Evolutionary conservation across 1,140 invertebrate species (phyloP).

Genomic region (Drosophila bipectinata): DNA sequence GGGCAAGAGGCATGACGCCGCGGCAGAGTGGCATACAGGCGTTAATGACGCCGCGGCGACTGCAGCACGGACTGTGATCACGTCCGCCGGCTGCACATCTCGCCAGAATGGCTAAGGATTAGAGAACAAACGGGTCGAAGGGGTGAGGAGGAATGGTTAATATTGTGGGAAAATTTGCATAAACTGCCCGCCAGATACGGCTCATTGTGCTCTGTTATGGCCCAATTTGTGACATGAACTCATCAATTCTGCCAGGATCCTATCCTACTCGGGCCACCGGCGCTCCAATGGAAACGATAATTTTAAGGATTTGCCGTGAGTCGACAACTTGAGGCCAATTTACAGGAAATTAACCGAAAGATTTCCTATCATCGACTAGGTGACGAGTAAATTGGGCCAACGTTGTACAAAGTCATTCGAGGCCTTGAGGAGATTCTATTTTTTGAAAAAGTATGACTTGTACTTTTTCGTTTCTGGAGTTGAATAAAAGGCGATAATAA

Average conservation of each 20-base stretch:
- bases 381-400: constrained; percentile 38
- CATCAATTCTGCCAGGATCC: constrained; percentile 40
- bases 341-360: constrained; percentile 56
- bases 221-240: constrained; percentile 37
- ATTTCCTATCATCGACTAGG: constrained; percentile 47
- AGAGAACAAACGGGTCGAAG: constrained; percentile 12
- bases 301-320: constrained; percentile 52
- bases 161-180: constrained; percentile 85
- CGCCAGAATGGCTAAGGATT: constrained; percentile 67
- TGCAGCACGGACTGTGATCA: constrained; percentile 90
- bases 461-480: constrained; percentile 2
- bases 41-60: constrained; percentile 89
- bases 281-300: constrained; percentile 26
- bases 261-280: constrained; percentile 1
- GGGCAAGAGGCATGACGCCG: constrained; percentile 86
- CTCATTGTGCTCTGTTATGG: constrained; percentile 52
- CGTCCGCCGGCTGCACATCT: constrained; percentile 89
- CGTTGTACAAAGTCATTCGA: constrained; percentile 18
- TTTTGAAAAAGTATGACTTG: constrained; percentile 23
- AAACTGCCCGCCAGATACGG: constrained; percentile 42
- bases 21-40: constrained; percentile 90
- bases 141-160: constrained; percentile 22
- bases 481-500: constrained; percentile 7
- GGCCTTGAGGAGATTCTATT: constrained; percentile 12
- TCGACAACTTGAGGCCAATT: constrained; percentile 41